These are phyloP conservation scores for Seira ritae DNA, from an alignment of 2,888 invertebrate genomes.

Conservation along the genomic window DNA sequence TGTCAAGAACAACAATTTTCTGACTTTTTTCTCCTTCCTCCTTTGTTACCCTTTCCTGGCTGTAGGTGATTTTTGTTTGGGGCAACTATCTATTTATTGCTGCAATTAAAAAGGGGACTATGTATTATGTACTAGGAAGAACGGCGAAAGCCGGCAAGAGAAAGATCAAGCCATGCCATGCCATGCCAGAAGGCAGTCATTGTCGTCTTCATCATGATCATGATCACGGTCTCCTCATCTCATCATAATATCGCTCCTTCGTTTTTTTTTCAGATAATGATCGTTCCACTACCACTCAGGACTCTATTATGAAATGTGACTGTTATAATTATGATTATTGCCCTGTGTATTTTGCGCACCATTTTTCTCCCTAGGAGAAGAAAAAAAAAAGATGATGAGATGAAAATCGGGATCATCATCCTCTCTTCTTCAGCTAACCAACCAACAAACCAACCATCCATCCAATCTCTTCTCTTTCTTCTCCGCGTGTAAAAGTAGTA, in stretches of 20 bases:
- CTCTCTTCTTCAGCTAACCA: constrained; percentile 19
- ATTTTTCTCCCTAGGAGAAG: constrained; percentile 39
- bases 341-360: constrained; percentile 43
- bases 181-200: background rate
- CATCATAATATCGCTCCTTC: constrained; percentile 4
- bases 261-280: constrained; percentile 50
- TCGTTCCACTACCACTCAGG: constrained; percentile 39
- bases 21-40: background rate
- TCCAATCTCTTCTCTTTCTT: too few species aligned
- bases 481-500: too few species aligned
- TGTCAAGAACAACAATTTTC: background rate
- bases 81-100: too few species aligned
- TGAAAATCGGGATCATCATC: constrained; percentile 55
- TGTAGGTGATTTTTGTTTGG: background rate
- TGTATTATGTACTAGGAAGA: too few species aligned
- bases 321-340: constrained; percentile 64
- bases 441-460: too few species aligned
- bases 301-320: constrained; percentile 47
- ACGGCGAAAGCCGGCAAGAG: background rate
- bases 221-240: constrained; percentile 31
- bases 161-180: background rate
- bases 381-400: background rate
- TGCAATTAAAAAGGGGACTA: too few species aligned
- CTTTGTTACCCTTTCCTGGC: background rate
- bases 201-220: constrained; percentile 24